Percentiles rank a stretch among this genome's conserved stretches.
Evolutionary conservation across 2,113 vertebrate genomes (phyloP).

Genomic region (Sylvia atricapilla): DNA sequence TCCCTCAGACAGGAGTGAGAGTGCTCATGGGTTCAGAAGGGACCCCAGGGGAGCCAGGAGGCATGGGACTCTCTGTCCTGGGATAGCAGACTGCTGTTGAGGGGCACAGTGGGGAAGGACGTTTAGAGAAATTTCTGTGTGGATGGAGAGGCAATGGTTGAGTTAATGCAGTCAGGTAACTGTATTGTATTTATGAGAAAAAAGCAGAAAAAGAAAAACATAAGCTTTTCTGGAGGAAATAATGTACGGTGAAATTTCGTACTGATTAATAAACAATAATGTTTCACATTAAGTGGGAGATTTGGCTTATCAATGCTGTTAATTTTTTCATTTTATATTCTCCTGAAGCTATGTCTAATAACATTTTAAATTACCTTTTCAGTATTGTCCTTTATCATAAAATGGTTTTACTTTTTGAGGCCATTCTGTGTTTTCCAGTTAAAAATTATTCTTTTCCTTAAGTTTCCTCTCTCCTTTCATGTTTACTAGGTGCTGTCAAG

Average conservation of each 20-base stretch:
- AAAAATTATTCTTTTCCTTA: conserved; percentile 12
- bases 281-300: background rate
- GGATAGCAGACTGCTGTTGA: background rate
- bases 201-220: background rate
- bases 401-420: conserved; percentile 9
- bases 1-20: background rate
- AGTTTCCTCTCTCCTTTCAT: background rate
- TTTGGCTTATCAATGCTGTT: conserved; percentile 24
- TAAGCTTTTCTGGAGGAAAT: background rate
- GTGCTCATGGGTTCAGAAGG: background rate
- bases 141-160: background rate
- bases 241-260: background rate
- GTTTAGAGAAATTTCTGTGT: background rate
- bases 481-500: background rate
- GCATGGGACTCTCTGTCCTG: background rate
- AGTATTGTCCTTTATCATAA: background rate
- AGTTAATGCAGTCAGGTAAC: background rate
- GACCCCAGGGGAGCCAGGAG: background rate
- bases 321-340: background rate
- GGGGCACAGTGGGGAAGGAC: background rate
- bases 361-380: conserved; percentile 11
- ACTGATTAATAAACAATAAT: background rate
- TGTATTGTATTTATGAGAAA: background rate
- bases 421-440: conserved; percentile 4
- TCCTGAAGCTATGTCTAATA: conserved; percentile 21